Evolutionary conservation across 1,140 invertebrate genomes (phyloP), one percentile per base, ranked within the genome.

Genomic region (Pygmarrhopalites habei): DNA sequence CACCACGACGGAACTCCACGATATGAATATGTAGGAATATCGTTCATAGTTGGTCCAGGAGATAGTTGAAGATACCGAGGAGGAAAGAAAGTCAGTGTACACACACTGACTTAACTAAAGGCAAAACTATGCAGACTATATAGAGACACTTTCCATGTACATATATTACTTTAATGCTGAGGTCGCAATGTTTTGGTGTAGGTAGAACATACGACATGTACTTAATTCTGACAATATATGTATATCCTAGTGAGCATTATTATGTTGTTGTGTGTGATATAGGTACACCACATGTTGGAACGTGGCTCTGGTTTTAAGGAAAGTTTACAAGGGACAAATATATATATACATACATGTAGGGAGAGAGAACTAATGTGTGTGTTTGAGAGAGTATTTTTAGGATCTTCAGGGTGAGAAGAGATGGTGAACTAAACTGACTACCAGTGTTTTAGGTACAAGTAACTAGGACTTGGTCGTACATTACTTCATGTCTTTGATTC

Each of bases 381-480:
- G 32, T 4, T 10, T 15, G 19, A 52, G 30, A 49, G 60, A 23
- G 53, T 66, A 66, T 66, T 66, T 66, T 66, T 66, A 66, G 65
- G n/a, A n/a, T n/a, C 58, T 60, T 66, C 65, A 66, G 65, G 60
- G 65, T 62, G 60, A 66, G 57, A 53, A 62, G 49, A 52, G 44
- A 53, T 56, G 53, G 60, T 58, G 62, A 58, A 58, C 46, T 35
- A 29, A 64, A 39, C 47, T 51, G 49, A 52, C 59, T 61, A 21
- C 53, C 47, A 52, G 59, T 53, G 43, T 52, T 21, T 56, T 56
- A 29, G 55, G 19, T 47, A 25, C 49, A 7, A 17, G 28, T 4
- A 52, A 29, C 23, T 26, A 52, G 23, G n/a, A 29, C 23, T 52
- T 52, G 28, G 28, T n/a, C n/a, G n/a, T n/a, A 26, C 49, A 52